Evolutionary conservation across 2,113 vertebrate species (phyloP), one percentile per base, ranked within the genome.

Genomic region (Proteles cristata): DNA sequence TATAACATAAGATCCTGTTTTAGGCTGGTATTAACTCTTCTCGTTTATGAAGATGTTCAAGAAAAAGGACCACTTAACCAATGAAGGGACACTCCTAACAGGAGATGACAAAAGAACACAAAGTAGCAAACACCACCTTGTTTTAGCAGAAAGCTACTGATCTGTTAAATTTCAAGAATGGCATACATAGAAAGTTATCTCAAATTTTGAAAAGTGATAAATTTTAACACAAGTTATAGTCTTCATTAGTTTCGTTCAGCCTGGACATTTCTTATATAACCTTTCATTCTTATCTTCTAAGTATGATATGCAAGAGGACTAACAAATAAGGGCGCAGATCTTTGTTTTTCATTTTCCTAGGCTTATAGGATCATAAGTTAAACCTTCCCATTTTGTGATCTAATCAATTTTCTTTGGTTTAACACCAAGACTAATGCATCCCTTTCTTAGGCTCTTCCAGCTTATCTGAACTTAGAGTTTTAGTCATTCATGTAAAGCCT

Each of bases 391-490:
- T 82, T 96, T 96, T 94, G 35, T 48, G 76, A 97, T 82, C 66
- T 96, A 97, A 97, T 97, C 95, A 90, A 66, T 98, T 98, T 92
- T 97, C 96, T 92, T 96, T 94, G 97, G 87, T 98, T 96, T 97
- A 96, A 97, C 92, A 95, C 83, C 96, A 96, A 90, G 90, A 94
- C 92, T 77, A 90, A 92, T 71, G 71, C 77, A 55, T 35, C 80
- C 61, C 87, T 50, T 83, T 87, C 79, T 82, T 95, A 53, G 87
- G 45, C 58, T 53, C 31, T 88, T 90, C 71, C 39, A 90, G 61
- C 76, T 92, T 96, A 85, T 97, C 84, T 87, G 45, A 97, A 96
- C 39, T 90, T 82, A 93, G 90, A 90, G 45, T 96, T 97, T 97
- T 69, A 93, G 84, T 88, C 69, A 71, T 96, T 97, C 88, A 61